phyloP scores from a whole-genome alignment of 2,888 invertebrate species.

The Pseudococcus viburni region DNA sequence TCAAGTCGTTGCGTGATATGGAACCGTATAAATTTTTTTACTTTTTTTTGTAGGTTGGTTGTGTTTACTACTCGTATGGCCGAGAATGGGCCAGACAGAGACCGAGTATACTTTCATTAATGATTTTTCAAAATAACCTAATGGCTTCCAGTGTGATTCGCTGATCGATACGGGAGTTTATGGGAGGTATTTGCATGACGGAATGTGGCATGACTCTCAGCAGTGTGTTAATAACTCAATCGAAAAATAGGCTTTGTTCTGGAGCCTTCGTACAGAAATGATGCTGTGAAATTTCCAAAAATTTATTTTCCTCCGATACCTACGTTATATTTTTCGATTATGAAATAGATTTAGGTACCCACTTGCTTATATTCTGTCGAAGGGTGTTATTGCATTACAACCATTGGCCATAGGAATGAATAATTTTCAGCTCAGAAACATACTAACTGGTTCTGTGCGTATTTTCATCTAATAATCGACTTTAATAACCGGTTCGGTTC shows the following conservation, averaged over 20 bases:
- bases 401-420: neutral
- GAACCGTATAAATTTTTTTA: constrained; percentile 46
- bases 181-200: neutral
- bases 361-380: neutral
- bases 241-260: neutral
- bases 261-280: neutral
- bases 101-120: constrained; percentile 37
- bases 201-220: neutral
- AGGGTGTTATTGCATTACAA: constrained; percentile 7
- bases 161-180: neutral
- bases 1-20: constrained; percentile 44
- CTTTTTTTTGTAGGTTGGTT: constrained; percentile 22
- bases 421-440: neutral
- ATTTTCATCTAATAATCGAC: constrained; percentile 17
- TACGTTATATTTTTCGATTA: neutral
- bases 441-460: constrained; percentile 22
- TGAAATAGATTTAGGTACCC: neutral
- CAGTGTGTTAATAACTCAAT: neutral
- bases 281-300: neutral
- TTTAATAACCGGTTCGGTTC: neutral
- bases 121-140: constrained; percentile 21
- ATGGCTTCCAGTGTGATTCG: constrained; percentile 13
- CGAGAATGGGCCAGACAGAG: neutral
- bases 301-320: neutral
- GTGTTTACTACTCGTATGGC: neutral